Evolutionary conservation across 2,888 invertebrate genomes (phyloP), one percentile per base, ranked within the genome.

Genomic region (Xylota segnis): DNA sequence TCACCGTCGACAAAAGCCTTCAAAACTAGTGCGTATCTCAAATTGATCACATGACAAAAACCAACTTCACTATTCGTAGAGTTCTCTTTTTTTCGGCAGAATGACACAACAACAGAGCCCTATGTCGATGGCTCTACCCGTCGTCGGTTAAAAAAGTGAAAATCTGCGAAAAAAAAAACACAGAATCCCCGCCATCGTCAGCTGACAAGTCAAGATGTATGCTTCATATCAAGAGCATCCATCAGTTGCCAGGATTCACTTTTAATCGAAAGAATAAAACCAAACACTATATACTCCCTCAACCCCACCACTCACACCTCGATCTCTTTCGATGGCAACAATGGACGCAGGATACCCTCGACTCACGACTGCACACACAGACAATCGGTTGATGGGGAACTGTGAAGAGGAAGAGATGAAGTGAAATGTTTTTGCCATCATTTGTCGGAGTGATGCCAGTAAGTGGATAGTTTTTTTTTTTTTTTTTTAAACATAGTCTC

Each of bases 181-280:
- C 72, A 65, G 74, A 84, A 75, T 71, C 70, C 70, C 27, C 58
- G 29, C 70, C 75, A 81, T 84, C 84, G 52, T 84, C 84, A 81
- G 32, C 75, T 84, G 84, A 84, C 84, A 84, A 79, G 84, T 79
- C 84, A 84, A 84, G 84, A 84, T 84, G 70, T 84, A 81, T 70
- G 84, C 58, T 75, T 81, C 70, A 65, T 71, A 81, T 84, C 75
- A 81, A 81, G 81, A 84, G 84, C 81, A 84, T 84, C 84, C 79
- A 84, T 84, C 84, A 84, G 84, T 84, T 81, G 84, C 84, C 81
- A 75, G 84, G 59, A 84, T 81, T 84, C 84, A 75, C 81, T 81
- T 84, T 84, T 81, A 84, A 84, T 81, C 75, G 75, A 81, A 81
- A 84, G 70, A 75, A 84, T 81, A 71, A 81, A 81, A 84, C 75